Percentiles rank a stretch among this genome's conserved stretches.
These are phyloP conservation scores for Drosophila kepulauana DNA, from an alignment of 1,140 invertebrate species.

Conservation along the genomic window DNA sequence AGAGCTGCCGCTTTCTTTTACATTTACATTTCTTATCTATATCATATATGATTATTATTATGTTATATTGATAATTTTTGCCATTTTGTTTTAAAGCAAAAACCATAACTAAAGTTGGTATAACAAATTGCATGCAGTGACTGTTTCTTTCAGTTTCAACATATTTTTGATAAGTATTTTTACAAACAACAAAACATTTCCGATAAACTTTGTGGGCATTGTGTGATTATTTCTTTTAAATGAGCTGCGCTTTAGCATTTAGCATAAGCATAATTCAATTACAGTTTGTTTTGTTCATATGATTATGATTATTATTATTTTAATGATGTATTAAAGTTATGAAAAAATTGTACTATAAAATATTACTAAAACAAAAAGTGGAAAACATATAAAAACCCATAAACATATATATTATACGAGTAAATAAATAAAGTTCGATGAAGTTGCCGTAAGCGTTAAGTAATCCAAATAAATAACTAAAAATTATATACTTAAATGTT, in stretches of 20 bases:
- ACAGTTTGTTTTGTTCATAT: constrained; percentile 80
- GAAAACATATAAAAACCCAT: constrained; percentile 29
- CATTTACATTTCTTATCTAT: constrained; percentile 14
- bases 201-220: constrained; percentile 54
- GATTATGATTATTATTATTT: constrained; percentile 69
- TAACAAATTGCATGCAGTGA: constrained; percentile 65
- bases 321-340: constrained; percentile 81
- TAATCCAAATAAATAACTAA: constrained; percentile 77
- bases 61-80: constrained; percentile 41
- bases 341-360: constrained; percentile 71
- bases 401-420: constrained; percentile 34
- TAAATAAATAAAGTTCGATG: constrained; percentile 63
- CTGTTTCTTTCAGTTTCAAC: constrained; percentile 50
- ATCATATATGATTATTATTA: constrained; percentile 27
- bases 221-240: constrained; percentile 71
- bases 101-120: constrained; percentile 32
- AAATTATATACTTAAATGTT: constrained; percentile 41
- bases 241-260: constrained; percentile 57
- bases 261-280: constrained; percentile 64
- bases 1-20: constrained; percentile 29
- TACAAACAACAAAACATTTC: constrained; percentile 41
- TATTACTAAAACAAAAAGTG: constrained; percentile 42
- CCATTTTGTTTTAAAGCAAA: constrained; percentile 39
- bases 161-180: constrained; percentile 80
- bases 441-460: constrained; percentile 72